Evolutionary conservation across 2,888 invertebrate species (phyloP).

Genomic region (Onthophagus sagittarius): DNA sequence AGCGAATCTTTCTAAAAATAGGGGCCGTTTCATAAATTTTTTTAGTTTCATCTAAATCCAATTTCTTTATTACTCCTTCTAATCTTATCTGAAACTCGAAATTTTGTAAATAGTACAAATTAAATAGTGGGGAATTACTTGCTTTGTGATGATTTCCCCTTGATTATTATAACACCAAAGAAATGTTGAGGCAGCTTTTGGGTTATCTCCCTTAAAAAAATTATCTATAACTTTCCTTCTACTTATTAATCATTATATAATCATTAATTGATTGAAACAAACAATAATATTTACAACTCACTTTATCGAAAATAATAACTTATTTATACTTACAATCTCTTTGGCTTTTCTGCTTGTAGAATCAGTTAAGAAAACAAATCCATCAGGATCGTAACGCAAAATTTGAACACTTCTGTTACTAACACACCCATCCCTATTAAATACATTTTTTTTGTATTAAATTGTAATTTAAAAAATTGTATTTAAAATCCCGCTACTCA

Average conservation of each 20-base stretch:
- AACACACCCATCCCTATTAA: conserved; percentile 44
- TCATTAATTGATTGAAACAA: background rate
- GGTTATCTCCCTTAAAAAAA: conserved; percentile 45
- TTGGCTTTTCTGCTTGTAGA: conserved; percentile 47
- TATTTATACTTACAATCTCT: conserved; percentile 45
- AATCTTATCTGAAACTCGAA: conserved; percentile 46
- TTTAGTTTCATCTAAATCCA: conserved; percentile 39
- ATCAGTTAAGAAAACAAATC: conserved; percentile 51
- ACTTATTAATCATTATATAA: background rate
- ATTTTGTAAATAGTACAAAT: conserved; percentile 11
- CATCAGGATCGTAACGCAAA: conserved; percentile 47
- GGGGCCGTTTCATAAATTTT: conserved; percentile 49
- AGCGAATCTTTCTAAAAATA: conserved; percentile 49
- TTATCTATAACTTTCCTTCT: background rate
- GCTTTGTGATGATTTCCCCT: conserved; percentile 32
- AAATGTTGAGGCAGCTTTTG: conserved; percentile 48
- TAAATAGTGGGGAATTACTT: conserved; percentile 31
- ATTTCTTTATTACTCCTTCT: conserved; percentile 45
- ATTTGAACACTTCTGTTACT: conserved; percentile 40
- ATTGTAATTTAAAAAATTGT: no score
- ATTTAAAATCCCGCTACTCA: conserved; percentile 31
- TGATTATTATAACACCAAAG: conserved; percentile 43
- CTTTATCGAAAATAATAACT: background rate
- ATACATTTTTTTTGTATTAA: background rate
- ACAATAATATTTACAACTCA: no score